These are phyloP conservation scores for Tor tambroides DNA, from an alignment of 2,113 vertebrate genomes.

Conservation along the genomic window DNA sequence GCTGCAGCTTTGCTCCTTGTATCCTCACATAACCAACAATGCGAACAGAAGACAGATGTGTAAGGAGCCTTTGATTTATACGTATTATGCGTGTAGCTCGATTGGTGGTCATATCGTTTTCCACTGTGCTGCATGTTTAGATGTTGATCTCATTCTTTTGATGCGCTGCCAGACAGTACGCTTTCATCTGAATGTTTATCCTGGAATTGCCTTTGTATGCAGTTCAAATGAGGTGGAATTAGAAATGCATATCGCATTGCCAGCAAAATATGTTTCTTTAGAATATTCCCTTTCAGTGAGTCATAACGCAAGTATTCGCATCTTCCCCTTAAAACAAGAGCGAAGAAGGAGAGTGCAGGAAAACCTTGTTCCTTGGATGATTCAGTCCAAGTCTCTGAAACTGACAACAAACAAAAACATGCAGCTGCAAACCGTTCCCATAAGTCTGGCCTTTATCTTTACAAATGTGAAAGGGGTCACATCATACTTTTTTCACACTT, in stretches of 20 bases:
- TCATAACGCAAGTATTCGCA: conserved; percentile 43
- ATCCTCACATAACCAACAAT: conserved; percentile 8
- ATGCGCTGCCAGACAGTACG: conserved; percentile 48
- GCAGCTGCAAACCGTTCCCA: not conserved
- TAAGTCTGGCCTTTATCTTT: not conserved
- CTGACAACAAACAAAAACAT: conserved; percentile 2
- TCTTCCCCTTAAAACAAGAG: conserved; percentile 38
- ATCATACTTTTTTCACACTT: not conserved
- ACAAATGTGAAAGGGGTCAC: not conserved
- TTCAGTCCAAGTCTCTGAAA: conserved; percentile 12
- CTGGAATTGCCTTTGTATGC: conserved; percentile 53
- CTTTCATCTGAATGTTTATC: conserved; percentile 55
- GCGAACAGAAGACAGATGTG: conserved; percentile 32
- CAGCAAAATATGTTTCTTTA: conserved; percentile 54
- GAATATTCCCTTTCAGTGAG: conserved; percentile 52
- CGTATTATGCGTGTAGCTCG: conserved; percentile 14
- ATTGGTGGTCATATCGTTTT: conserved; percentile 51
- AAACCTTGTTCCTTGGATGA: not conserved
- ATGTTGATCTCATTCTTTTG: conserved; percentile 50
- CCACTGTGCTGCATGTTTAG: conserved; percentile 36
- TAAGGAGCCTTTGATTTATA: conserved; percentile 49
- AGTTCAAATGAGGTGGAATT: conserved; percentile 58
- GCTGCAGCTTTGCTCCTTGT: not conserved
- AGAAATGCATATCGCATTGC: conserved; percentile 53
- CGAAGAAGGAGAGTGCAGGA: not conserved